Evolutionary conservation across 1,140 invertebrate genomes (phyloP).

Genomic region (Drosophila bifasciata): DNA sequence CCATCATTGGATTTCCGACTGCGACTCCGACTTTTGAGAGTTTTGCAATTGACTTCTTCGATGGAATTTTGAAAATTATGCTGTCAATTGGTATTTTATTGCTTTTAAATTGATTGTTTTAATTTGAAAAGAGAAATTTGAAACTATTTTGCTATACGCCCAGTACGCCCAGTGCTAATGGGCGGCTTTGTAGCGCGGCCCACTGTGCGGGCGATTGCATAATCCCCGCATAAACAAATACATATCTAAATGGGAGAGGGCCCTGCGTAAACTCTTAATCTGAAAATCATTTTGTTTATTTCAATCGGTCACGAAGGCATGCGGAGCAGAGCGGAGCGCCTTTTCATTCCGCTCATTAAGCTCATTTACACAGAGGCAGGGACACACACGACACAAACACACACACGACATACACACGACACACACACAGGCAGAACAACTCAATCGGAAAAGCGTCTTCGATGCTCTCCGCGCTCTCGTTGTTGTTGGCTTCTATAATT

Average conservation of each 20-base stretch:
- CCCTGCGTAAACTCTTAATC: constrained; percentile 56
- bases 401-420: neutral
- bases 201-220: constrained; percentile 76
- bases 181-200: neutral
- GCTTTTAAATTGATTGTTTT: constrained; percentile 71
- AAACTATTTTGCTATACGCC: neutral
- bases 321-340: constrained; percentile 18
- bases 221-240: constrained; percentile 65
- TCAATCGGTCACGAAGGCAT: constrained; percentile 49
- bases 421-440: constrained; percentile 10
- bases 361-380: constrained; percentile 51
- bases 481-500: constrained; percentile 40
- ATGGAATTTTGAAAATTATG: constrained; percentile 55
- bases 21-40: constrained; percentile 9
- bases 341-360: constrained; percentile 66
- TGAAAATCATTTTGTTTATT: constrained; percentile 76
- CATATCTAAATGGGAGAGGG: constrained; percentile 30
- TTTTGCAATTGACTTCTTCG: constrained; percentile 63
- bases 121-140: constrained; percentile 19
- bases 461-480: constrained; percentile 13
- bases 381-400: too few relatives aligned
- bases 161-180: too few relatives aligned
- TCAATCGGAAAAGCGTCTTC: constrained; percentile 39
- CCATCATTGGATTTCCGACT: constrained; percentile 12
- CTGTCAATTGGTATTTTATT: constrained; percentile 76